A percentile compares a stretch with the other conserved stretches of the same genome.
Conservation (phyloP, 35 echinoderm and acorn worm species). For the Ptychodera flava region DNA sequence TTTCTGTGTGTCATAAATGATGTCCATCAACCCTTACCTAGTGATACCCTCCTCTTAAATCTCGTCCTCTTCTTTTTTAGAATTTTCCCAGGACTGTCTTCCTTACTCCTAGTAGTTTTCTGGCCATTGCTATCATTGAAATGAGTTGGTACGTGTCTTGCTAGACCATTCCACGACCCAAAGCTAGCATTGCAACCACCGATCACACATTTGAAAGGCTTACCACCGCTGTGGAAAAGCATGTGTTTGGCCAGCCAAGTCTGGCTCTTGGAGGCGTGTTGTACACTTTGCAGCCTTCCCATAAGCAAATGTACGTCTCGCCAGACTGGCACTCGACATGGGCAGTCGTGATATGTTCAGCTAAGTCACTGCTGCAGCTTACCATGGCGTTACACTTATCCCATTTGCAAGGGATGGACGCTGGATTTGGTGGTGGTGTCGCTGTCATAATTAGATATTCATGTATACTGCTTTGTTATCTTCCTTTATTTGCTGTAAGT, state of each 20-base stretch:
- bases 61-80: constrained; percentile 77
- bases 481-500: too few species aligned
- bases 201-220: constrained; percentile 83
- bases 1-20: too few species aligned
- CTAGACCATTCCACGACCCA: constrained; percentile 50
- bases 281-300: constrained; percentile 95
- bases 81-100: constrained; percentile 87
- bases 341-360: constrained; percentile 64
- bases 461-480: too few species aligned
- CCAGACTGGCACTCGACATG: constrained; percentile 82
- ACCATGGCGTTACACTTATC: constrained; percentile 70
- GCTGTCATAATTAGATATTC: constrained; percentile 35
- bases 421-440: constrained; percentile 55
- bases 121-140: constrained; percentile 58
- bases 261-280: constrained; percentile 77
- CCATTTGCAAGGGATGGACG: constrained; percentile 74
- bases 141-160: constrained; percentile 79
- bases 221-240: constrained; percentile 79
- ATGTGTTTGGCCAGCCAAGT: constrained; percentile 85
- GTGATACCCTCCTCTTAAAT: constrained; percentile 65
- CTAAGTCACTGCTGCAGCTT: constrained; percentile 78
- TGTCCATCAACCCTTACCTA: too few species aligned
- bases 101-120: constrained; percentile 72
- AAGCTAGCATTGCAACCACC: constrained; percentile 72
- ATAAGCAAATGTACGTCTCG: constrained; percentile 81